Conservation (phyloP, 2,797 vertebrate species). For the Takifugu rubripes region DNA sequence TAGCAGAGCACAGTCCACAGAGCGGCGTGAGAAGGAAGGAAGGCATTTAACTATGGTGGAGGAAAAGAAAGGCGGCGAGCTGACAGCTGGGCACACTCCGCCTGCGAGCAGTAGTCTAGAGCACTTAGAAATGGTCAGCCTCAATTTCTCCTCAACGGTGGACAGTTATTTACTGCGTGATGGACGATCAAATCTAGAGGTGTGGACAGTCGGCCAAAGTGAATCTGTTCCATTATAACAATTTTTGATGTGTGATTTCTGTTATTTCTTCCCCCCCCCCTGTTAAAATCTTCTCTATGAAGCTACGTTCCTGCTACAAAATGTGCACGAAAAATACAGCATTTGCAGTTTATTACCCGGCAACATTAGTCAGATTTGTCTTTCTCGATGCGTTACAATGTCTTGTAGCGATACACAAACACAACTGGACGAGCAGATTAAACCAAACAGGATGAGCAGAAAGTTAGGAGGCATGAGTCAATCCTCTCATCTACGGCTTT, state of each 20-base stretch:
- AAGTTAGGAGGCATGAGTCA: slow-evolving; percentile 6
- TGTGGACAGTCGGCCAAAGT: slow-evolving; percentile 24
- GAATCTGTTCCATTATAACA: slow-evolving; percentile 32
- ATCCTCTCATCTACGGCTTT: slow-evolving; percentile 13
- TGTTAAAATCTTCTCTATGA: neutral
- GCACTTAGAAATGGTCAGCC: slow-evolving; percentile 56
- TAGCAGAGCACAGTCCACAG: slow-evolving; percentile 23
- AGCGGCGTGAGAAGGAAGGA: slow-evolving; percentile 46
- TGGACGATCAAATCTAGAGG: slow-evolving; percentile 45
- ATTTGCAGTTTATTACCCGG: no score
- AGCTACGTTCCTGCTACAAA: slow-evolving; percentile 2
- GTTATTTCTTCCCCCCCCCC: neutral
- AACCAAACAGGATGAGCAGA: no score
- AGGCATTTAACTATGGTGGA: slow-evolving; percentile 61
- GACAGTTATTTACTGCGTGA: slow-evolving; percentile 46
- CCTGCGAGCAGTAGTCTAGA: slow-evolving; percentile 47
- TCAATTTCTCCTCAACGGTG: slow-evolving; percentile 54
- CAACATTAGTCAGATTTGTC: no score
- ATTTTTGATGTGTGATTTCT: slow-evolving; percentile 20
- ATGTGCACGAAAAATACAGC: no score
- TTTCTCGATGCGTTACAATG: no score
- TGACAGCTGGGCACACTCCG: slow-evolving; percentile 56
- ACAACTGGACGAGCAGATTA: no score
- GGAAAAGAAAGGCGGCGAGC: slow-evolving; percentile 63
- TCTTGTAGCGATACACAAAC: no score